Percentiles rank a stretch among this genome's conserved stretches.
phyloP scores from a whole-genome alignment of 2,797 vertebrate species.

The Myotis findleyi region DNA sequence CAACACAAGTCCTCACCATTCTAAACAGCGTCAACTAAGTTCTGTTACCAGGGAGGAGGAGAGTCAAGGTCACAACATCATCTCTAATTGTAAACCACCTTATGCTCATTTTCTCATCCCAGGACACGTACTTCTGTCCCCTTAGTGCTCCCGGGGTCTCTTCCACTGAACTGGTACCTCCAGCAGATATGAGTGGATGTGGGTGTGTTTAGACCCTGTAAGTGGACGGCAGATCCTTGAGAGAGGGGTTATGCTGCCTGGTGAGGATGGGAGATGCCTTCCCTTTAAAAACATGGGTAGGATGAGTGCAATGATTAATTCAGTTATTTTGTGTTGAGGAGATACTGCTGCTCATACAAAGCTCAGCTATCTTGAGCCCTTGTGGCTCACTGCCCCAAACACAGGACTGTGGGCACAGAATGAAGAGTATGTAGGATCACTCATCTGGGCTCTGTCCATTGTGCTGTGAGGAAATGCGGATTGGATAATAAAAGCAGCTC shows the following conservation, averaged over 20 bases:
- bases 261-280: not conserved
- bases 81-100: not conserved
- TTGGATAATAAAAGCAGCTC: not conserved
- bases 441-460: not conserved
- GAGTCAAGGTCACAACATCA: not conserved
- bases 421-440: not conserved
- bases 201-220: not conserved
- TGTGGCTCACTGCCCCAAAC: not conserved
- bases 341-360: not conserved
- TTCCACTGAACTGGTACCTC: not conserved
- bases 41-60: not conserved
- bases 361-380: not conserved
- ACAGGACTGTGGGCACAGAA: not conserved
- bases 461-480: not conserved
- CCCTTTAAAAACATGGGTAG: not conserved
- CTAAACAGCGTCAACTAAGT: conserved; percentile 12
- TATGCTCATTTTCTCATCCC: not conserved
- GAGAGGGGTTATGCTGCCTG: not conserved
- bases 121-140: not conserved
- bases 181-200: not conserved
- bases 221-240: not conserved
- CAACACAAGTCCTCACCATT: conserved; percentile 26
- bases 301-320: not conserved
- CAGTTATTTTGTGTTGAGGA: not conserved
- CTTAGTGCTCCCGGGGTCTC: not conserved